These are phyloP conservation scores for Apis dorsata DNA, from an alignment of 1,140 invertebrate genomes.

Conservation along the genomic window DNA sequence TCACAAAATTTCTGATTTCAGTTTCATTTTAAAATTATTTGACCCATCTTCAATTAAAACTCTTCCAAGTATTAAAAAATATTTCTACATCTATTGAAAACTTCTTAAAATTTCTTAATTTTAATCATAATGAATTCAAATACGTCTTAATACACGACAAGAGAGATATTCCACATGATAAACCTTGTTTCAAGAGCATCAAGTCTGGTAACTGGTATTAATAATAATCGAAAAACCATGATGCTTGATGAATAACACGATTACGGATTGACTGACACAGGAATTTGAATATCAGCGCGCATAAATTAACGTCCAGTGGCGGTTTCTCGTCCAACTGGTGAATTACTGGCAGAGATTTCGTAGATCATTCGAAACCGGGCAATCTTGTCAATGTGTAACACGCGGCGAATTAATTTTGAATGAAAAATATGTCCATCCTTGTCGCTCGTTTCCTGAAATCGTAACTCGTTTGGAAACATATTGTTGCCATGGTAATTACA, in stretches of 20 bases:
- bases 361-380: constrained; percentile 21
- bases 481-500: too few relatives aligned
- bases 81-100: too few relatives aligned
- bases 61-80: too few relatives aligned
- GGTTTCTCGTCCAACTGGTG: constrained; percentile 4
- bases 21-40: too few relatives aligned
- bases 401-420: neutral
- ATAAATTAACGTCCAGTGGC: constrained; percentile 18
- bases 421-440: neutral
- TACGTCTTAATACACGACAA: too few relatives aligned
- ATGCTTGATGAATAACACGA: neutral
- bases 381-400: neutral
- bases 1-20: too few relatives aligned
- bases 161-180: too few relatives aligned
- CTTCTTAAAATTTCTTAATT: too few relatives aligned
- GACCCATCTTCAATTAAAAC: too few relatives aligned
- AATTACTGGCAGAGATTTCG: constrained; percentile 33
- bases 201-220: too few relatives aligned
- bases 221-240: neutral
- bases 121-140: too few relatives aligned
- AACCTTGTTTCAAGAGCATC: too few relatives aligned
- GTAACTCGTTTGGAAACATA: neutral
- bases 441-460: neutral
- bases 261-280: constrained; percentile 13
- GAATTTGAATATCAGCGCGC: constrained; percentile 15